phyloP scores from a whole-genome alignment of 30 jellyfish, hydroid and myxozoan genomes.

The Hydractinia echinata region DNA sequence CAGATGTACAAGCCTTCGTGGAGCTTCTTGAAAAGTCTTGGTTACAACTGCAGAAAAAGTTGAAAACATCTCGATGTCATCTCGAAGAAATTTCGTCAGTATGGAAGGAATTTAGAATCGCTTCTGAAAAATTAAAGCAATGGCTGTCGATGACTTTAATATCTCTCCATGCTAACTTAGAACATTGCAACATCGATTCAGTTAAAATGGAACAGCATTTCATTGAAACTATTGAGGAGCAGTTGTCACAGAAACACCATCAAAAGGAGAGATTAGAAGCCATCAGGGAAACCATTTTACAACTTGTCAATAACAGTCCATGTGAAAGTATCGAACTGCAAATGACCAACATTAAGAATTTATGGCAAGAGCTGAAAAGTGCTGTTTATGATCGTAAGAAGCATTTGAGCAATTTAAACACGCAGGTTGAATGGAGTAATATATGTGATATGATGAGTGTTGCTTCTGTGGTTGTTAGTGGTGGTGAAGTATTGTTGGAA shows the following conservation, averaged over 20 bases:
- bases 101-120: conserved; percentile 21
- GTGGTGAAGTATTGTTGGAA: conserved; percentile 25
- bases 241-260: background rate
- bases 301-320: background rate
- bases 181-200: conserved; percentile 15
- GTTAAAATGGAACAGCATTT: conserved; percentile 13
- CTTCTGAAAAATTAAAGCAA: conserved; percentile 18
- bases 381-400: conserved; percentile 7
- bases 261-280: background rate
- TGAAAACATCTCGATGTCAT: background rate
- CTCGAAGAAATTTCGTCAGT: background rate
- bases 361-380: conserved; percentile 17
- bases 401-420: conserved; percentile 9
- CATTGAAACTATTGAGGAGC: background rate
- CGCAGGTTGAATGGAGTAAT: conserved; percentile 17
- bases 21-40: background rate
- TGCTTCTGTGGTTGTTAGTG: background rate
- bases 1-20: background rate
- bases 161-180: conserved; percentile 12
- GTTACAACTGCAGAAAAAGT: background rate
- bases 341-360: background rate
- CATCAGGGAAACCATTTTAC: background rate
- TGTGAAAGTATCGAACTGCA: background rate
- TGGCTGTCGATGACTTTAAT: conserved; percentile 1
- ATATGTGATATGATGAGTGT: conserved; percentile 1